Conservation (phyloP, 2,888 invertebrate species). For the Leptura quadrifasciata region DNA sequence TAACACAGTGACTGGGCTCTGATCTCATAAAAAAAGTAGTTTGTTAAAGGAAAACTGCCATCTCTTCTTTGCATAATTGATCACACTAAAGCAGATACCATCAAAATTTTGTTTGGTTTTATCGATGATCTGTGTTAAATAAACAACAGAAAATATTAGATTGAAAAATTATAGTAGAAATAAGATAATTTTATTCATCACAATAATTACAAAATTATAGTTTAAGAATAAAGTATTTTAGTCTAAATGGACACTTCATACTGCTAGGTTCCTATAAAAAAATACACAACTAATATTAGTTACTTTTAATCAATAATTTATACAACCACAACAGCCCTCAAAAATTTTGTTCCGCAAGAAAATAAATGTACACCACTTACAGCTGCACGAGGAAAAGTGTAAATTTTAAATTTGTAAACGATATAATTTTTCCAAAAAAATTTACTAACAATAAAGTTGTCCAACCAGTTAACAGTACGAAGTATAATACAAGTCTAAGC, state of each 20-base stretch:
- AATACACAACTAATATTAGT: constrained; percentile 34
- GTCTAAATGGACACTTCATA: constrained; percentile 65
- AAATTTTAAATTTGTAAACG: constrained; percentile 18
- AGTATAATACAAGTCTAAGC: constrained; percentile 68
- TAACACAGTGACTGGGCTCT: no score
- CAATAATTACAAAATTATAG: constrained; percentile 68
- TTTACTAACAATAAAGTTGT: constrained; percentile 24
- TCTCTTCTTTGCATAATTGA: no score
- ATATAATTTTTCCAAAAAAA: constrained; percentile 30
- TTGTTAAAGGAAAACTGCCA: no score
- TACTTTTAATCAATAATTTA: constrained; percentile 37
- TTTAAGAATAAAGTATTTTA: constrained; percentile 64
- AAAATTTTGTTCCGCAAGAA: constrained; percentile 31
- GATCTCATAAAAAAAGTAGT: no score
- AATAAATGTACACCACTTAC: constrained; percentile 27
- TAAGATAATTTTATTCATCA: constrained; percentile 67
- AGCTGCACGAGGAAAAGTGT: constrained; percentile 17
- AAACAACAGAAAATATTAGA: constrained; percentile 45
- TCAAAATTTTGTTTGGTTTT: constrained; percentile 40
- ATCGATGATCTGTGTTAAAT: constrained; percentile 41
- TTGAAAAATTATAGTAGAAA: constrained; percentile 50
- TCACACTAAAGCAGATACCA: not conserved
- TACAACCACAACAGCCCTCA: constrained; percentile 46
- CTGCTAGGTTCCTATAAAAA: constrained; percentile 58
- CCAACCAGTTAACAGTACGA: constrained; percentile 48